Evolutionary conservation across 92 coral and sea anemone species (phyloP).

Genomic region (Palythoa heliodiscus): DNA sequence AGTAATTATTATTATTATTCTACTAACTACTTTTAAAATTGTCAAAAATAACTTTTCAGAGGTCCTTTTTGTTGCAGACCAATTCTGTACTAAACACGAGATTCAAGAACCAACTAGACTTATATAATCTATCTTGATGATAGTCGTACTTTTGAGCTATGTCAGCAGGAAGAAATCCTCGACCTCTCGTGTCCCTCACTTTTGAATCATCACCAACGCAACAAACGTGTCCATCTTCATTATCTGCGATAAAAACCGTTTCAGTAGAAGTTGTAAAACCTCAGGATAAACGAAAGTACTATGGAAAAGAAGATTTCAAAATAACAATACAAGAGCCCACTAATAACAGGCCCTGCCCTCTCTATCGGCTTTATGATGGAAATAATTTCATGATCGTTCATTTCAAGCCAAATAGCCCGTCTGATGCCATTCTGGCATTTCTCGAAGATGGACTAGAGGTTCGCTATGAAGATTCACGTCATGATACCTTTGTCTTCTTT

Average conservation of each 20-base stretch:
- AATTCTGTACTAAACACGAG: too few relatives aligned
- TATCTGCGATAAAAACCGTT: conserved; percentile 42
- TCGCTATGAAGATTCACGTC: conserved; percentile 18
- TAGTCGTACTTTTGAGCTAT: background rate
- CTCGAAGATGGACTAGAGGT: conserved; percentile 59
- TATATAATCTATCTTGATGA: too few relatives aligned
- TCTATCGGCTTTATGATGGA: conserved; percentile 61
- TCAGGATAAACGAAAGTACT: conserved; percentile 36
- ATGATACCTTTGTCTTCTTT: conserved; percentile 60
- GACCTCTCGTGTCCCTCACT: conserved; percentile 25
- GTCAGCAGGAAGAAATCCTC: background rate
- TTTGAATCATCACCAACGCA: background rate
- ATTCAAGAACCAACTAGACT: too few relatives aligned
- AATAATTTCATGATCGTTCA: conserved; percentile 62
- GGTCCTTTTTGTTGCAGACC: too few relatives aligned
- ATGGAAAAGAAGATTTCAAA: conserved; percentile 57
- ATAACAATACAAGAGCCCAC: conserved; percentile 40
- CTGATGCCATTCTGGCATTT: conserved; percentile 59
- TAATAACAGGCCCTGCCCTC: conserved; percentile 62
- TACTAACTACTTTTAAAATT: too few relatives aligned
- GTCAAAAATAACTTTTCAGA: too few relatives aligned
- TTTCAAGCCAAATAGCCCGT: conserved; percentile 55
- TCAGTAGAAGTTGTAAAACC: conserved; percentile 41
- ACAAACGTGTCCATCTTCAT: background rate
- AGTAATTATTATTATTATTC: too few relatives aligned